phyloP scores from a whole-genome alignment of 2,888 invertebrate genomes.

The Gastrophysa polygoni region DNA sequence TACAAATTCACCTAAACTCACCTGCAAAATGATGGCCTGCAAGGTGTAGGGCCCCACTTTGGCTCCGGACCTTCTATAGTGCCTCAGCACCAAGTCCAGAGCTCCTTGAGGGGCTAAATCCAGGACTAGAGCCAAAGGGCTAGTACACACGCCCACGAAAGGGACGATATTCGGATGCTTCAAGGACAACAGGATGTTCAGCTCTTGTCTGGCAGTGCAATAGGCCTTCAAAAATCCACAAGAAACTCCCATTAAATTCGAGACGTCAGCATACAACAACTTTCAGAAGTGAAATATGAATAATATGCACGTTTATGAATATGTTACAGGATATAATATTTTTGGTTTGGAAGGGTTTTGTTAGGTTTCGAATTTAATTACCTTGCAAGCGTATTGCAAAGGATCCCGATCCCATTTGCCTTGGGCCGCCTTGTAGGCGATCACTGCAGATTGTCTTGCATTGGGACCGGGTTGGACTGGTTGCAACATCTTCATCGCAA shows the following conservation, averaged over 20 bases:
- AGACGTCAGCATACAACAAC: too few relatives aligned
- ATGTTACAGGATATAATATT: too few relatives aligned
- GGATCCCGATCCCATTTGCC: conserved; percentile 96
- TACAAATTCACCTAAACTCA: too few relatives aligned
- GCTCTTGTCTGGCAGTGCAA: conserved; percentile 93
- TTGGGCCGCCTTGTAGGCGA: conserved; percentile 60
- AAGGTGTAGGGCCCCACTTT: conserved; percentile 81
- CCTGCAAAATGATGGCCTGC: conserved; percentile 85
- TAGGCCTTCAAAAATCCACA: too few relatives aligned
- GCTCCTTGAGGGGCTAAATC: conserved; percentile 93
- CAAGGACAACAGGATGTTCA: conserved; percentile 83
- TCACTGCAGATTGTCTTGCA: conserved; percentile 68
- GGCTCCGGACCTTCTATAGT: conserved; percentile 84
- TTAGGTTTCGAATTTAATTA: too few relatives aligned
- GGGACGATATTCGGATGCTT: conserved; percentile 93
- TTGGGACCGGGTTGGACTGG: conserved; percentile 86
- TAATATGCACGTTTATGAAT: too few relatives aligned
- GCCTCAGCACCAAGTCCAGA: conserved; percentile 80
- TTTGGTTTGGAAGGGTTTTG: too few relatives aligned
- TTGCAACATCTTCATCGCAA: conserved; percentile 95
- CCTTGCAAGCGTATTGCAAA: conserved; percentile 89
- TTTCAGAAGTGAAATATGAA: too few relatives aligned
- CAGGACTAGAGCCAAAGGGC: conserved; percentile 87
- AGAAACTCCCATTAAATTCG: too few relatives aligned
- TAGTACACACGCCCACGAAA: conserved; percentile 86